Conservation (phyloP, 2,113 vertebrate species). For the Poeciliopsis retropinna region DNA sequence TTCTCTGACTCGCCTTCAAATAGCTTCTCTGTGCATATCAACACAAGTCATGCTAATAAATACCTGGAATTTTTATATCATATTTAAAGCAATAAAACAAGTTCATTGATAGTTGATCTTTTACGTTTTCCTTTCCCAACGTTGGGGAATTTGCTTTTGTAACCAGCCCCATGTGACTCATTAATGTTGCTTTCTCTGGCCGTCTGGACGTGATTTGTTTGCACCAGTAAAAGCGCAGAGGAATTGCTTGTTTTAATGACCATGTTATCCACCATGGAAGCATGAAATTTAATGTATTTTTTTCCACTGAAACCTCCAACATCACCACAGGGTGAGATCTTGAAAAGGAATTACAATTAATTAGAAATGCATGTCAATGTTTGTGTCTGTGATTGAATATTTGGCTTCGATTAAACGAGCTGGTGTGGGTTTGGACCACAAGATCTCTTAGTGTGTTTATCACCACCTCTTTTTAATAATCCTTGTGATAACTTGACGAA, state of each 20-base stretch:
- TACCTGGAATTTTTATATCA: constrained; percentile 3
- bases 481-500: constrained; percentile 19
- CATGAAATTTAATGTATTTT: constrained; percentile 67
- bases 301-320: constrained; percentile 58
- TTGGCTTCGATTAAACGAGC: constrained; percentile 36
- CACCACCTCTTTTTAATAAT: constrained; percentile 17
- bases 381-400: constrained; percentile 25
- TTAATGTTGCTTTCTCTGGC: constrained; percentile 48
- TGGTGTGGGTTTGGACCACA: constrained; percentile 24
- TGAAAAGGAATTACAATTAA: constrained; percentile 42
- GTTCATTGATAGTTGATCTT: constrained; percentile 12
- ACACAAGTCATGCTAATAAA: background rate
- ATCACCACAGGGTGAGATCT: constrained; percentile 50
- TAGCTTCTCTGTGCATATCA: background rate
- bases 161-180: constrained; percentile 40
- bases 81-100: background rate
- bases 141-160: constrained; percentile 15
- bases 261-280: constrained; percentile 61
- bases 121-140: background rate
- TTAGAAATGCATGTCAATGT: constrained; percentile 43
- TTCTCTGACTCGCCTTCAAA: background rate
- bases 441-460: constrained; percentile 23
- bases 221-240: constrained; percentile 57
- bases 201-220: constrained; percentile 70
- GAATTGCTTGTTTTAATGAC: constrained; percentile 67